Percentiles rank a stretch among this genome's conserved stretches.
Evolutionary conservation across 2,888 invertebrate species (phyloP).

Genomic region (Philhelius pedissequus): DNA sequence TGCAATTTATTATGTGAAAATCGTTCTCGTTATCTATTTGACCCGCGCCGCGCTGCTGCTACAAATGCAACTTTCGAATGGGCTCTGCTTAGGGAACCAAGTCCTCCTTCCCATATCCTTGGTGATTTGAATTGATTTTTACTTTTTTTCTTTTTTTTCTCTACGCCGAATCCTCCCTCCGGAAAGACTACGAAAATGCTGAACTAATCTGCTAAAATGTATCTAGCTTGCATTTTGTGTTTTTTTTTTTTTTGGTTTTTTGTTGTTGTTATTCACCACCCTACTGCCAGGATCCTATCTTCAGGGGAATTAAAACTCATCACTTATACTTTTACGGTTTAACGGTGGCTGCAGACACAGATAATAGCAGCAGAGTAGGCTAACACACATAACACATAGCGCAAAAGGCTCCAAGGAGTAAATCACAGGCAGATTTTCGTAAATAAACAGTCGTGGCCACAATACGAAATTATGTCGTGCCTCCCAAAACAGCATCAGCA

Average conservation of each 20-base stretch:
- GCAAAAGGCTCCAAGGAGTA: constrained; percentile 31
- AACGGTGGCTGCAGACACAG: constrained; percentile 15
- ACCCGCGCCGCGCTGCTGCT: constrained; percentile 6
- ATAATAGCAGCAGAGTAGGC: neutral
- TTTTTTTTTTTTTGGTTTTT: neutral
- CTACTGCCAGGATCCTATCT: constrained; percentile 37
- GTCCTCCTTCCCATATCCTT: neutral
- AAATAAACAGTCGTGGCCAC: constrained; percentile 52
- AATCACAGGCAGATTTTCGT: constrained; percentile 50
- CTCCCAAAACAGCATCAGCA: constrained; percentile 49
- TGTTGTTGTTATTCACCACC: no score
- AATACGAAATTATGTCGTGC: constrained; percentile 48
- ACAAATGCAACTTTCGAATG: neutral
- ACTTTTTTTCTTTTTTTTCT: neutral
- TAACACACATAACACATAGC: neutral
- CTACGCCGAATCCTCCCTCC: constrained; percentile 2
- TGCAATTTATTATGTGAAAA: constrained; percentile 66
- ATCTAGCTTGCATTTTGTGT: constrained; percentile 54
- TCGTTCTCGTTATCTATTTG: constrained; percentile 60
- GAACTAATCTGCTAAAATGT: constrained; percentile 66
- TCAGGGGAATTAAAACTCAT: constrained; percentile 65
- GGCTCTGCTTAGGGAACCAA: neutral
- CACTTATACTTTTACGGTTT: constrained; percentile 44
- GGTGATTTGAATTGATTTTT: constrained; percentile 54
- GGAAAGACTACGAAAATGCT: constrained; percentile 34